Evolutionary conservation across 37 sponge, comb jelly and placozoan genomes (phyloP).

Genomic region (Haliclona indistincta): DNA sequence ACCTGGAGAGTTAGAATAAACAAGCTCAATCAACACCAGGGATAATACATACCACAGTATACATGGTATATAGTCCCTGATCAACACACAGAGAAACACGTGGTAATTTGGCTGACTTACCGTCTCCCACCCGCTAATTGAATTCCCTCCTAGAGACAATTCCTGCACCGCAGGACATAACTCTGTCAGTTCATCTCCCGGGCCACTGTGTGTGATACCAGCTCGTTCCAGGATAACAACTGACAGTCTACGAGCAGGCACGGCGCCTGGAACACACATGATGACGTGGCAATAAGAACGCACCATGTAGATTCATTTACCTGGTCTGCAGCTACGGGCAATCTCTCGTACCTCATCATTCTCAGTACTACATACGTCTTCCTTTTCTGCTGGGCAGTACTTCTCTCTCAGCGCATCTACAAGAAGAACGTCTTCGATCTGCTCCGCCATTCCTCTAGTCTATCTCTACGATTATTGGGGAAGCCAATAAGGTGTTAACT

Average conservation of each 20-base stretch:
- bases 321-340: conserved; percentile 28
- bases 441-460: background rate
- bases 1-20: background rate
- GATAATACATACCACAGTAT: no score
- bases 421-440: background rate
- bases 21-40: no score
- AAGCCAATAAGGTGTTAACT: background rate
- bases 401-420: conserved; percentile 49
- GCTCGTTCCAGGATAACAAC: conserved; percentile 34
- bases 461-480: background rate
- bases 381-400: conserved; percentile 16
- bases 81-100: background rate
- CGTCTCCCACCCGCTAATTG: conserved; percentile 14
- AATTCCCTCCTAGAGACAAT: conserved; percentile 33
- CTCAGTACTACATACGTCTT: no score
- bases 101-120: conserved; percentile 18
- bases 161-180: conserved; percentile 48
- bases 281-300: background rate
- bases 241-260: conserved; percentile 7
- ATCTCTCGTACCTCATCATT: no score
- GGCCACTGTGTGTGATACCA: conserved; percentile 8
- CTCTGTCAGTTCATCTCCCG: background rate
- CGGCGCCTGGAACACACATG: conserved; percentile 10
- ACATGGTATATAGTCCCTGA: no score
- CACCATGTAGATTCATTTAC: background rate